Conservation (phyloP, 2,113 vertebrate species). For the Urocolius indicus region DNA sequence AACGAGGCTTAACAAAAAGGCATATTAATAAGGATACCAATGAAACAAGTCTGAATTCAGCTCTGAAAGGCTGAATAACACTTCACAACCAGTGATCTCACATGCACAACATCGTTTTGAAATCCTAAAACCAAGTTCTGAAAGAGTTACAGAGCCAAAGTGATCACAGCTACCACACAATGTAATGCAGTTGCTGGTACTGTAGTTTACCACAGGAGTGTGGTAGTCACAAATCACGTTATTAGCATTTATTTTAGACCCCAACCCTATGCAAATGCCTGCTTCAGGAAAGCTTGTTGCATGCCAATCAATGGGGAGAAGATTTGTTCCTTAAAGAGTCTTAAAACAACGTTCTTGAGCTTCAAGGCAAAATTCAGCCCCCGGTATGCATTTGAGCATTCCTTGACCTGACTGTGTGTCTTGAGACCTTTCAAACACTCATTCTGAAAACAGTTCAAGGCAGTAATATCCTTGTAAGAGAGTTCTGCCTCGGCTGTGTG, state of each 20-base stretch:
- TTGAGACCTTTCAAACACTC: neutral
- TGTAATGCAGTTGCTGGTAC: neutral
- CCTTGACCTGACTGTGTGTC: neutral
- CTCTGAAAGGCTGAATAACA: neutral
- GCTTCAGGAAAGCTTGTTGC: neutral
- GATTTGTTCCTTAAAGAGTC: neutral
- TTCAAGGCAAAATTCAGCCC: neutral
- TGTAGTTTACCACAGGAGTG: neutral
- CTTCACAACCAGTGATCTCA: neutral
- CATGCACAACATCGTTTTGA: neutral
- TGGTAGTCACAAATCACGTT: neutral
- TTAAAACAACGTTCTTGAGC: neutral
- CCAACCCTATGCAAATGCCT: neutral
- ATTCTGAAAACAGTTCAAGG: neutral
- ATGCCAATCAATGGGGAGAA: neutral
- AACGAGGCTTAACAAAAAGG: neutral
- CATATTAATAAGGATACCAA: neutral
- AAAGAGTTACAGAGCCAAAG: neutral
- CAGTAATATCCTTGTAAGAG: neutral
- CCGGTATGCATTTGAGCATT: neutral
- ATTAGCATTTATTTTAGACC: neutral
- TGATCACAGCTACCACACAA: neutral
- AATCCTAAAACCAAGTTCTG: neutral
- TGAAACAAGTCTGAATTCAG: neutral
- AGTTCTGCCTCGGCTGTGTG: neutral